phyloP scores from a whole-genome alignment of 2,113 vertebrate species.

The Tetrax tetrax region DNA sequence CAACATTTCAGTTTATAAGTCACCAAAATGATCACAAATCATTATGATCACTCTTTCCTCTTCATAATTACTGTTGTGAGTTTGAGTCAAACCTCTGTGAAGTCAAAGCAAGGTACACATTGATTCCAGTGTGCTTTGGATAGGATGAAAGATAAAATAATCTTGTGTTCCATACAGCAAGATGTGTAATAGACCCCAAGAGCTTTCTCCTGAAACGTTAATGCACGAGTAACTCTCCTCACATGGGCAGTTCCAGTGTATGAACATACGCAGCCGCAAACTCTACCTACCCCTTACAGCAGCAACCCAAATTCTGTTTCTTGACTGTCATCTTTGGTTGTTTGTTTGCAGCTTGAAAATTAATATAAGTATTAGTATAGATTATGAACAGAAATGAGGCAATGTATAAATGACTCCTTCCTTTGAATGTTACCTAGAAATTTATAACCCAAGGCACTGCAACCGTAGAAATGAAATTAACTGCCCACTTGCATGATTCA shows the following conservation, averaged over 20 bases:
- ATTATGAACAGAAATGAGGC: not conserved
- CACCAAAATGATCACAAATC: not conserved
- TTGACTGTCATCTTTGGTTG: not conserved
- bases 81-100: not conserved
- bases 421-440: slow-evolving; percentile 13
- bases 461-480: slow-evolving; percentile 23
- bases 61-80: not conserved
- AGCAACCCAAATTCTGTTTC: not conserved
- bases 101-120: not conserved
- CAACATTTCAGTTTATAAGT: slow-evolving; percentile 4
- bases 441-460: not conserved
- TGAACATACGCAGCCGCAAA: not conserved
- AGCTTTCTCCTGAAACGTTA: not conserved
- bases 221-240: not conserved
- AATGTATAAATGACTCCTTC: not conserved
- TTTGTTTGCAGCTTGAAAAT: slow-evolving; percentile 20
- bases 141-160: slow-evolving; percentile 1
- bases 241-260: rapidly evolving
- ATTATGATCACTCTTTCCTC: not conserved
- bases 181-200: not conserved
- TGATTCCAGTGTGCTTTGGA: not conserved
- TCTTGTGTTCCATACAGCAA: not conserved
- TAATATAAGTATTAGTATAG: not conserved
- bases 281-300: not conserved
- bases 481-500: slow-evolving; percentile 37